Evolutionary conservation across 2,797 vertebrate genomes (phyloP).

Genomic region (Aviceda leuphotes): DNA sequence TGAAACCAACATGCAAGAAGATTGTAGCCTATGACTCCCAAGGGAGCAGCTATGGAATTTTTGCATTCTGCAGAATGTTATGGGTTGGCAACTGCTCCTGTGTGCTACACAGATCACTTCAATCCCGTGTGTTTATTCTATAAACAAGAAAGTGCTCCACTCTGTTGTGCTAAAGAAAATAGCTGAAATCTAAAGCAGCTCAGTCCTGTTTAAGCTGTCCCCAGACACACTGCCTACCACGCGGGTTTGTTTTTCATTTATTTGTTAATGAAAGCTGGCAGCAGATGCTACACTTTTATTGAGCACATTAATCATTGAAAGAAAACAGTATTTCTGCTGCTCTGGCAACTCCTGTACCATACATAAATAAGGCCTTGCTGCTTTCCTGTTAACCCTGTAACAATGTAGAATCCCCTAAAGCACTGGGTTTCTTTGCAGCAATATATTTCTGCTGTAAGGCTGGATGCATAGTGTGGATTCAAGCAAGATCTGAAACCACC

Average conservation of each 20-base stretch:
- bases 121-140: constrained; percentile 78
- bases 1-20: constrained; percentile 31
- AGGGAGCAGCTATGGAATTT: constrained; percentile 51
- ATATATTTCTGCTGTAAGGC: not conserved
- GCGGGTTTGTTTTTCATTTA: constrained; percentile 73
- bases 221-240: constrained; percentile 71
- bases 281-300: constrained; percentile 52
- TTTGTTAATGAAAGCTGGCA: constrained; percentile 77
- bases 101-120: constrained; percentile 62
- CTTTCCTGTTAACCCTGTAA: constrained; percentile 22
- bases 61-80: constrained; percentile 67
- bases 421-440: not conserved
- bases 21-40: constrained; percentile 3
- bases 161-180: constrained; percentile 73
- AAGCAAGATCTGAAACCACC: not conserved
- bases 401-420: not conserved
- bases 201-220: constrained; percentile 80
- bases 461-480: not conserved
- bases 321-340: constrained; percentile 57
- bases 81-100: constrained; percentile 71
- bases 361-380: constrained; percentile 18
- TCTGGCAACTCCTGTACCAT: constrained; percentile 32
- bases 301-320: constrained; percentile 63
- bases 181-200: constrained; percentile 73
- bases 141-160: constrained; percentile 79